phyloP scores from a whole-genome alignment of 2,113 vertebrate genomes.

The Vulpes vulpes region DNA sequence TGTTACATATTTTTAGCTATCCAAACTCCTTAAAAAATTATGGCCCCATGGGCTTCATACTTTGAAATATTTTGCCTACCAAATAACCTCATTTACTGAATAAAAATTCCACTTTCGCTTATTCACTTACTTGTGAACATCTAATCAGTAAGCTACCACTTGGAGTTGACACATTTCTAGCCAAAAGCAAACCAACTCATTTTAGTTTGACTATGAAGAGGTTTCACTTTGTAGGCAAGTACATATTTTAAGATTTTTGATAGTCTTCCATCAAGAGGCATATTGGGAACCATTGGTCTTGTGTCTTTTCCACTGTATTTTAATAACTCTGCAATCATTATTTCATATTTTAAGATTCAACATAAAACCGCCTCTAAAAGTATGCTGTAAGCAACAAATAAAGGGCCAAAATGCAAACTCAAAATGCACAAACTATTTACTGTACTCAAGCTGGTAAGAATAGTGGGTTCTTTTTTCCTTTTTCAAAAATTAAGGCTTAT shows the following conservation, averaged over 20 bases:
- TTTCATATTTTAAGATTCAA: slow-evolving; percentile 50
- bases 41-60: not conserved
- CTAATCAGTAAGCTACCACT: slow-evolving; percentile 19
- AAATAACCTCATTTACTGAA: slow-evolving; percentile 41
- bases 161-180: not conserved
- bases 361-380: slow-evolving; percentile 57
- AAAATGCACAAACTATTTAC: slow-evolving; percentile 62
- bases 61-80: slow-evolving; percentile 15
- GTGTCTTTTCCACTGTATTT: slow-evolving; percentile 10
- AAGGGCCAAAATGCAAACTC: slow-evolving; percentile 58
- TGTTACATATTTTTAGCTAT: not conserved
- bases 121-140: slow-evolving; percentile 35
- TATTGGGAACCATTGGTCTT: not conserved
- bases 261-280: not conserved
- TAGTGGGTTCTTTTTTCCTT: slow-evolving; percentile 37
- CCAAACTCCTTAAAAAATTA: not conserved
- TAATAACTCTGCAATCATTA: slow-evolving; percentile 18
- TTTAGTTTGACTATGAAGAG: slow-evolving; percentile 27
- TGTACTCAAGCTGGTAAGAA: slow-evolving; percentile 40
- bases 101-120: slow-evolving; percentile 31
- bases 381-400: slow-evolving; percentile 35
- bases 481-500: slow-evolving; percentile 75
- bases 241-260: not conserved
- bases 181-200: slow-evolving; percentile 60
- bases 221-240: not conserved